phyloP scores from a whole-genome alignment of 1,140 invertebrate species.

The Luehdorfia chinensis region DNA sequence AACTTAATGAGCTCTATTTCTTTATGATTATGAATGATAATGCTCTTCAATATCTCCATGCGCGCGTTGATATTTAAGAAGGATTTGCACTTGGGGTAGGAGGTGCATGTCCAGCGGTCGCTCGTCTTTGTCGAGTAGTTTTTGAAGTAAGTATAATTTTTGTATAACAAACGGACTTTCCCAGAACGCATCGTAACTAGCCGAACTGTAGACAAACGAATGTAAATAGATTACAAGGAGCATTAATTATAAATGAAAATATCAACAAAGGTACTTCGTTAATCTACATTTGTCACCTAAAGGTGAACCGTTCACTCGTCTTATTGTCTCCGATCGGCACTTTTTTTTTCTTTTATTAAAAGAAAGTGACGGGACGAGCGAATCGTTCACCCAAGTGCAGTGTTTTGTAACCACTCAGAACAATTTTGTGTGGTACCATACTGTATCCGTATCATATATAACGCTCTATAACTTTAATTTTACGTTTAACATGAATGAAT shows the following conservation, averaged over 20 bases:
- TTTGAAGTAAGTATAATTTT: constrained; percentile 25
- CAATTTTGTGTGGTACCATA: no score
- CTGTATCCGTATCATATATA: no score
- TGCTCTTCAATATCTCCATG: neutral
- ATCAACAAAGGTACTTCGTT: neutral
- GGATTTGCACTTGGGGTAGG: constrained; percentile 26
- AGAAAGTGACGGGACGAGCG: no score
- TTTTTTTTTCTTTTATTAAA: no score
- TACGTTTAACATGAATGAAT: no score
- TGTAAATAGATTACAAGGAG: neutral
- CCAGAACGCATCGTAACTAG: constrained; percentile 2
- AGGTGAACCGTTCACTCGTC: no score
- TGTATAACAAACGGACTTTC: neutral
- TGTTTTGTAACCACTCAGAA: no score
- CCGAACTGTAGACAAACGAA: constrained; percentile 8
- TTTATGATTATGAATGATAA: constrained; percentile 2
- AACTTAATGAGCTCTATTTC: neutral
- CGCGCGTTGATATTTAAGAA: constrained; percentile 9
- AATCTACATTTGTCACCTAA: neutral
- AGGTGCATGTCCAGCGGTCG: constrained; percentile 21
- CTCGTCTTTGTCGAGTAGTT: constrained; percentile 20
- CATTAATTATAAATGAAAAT: neutral
- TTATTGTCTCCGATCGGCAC: no score
- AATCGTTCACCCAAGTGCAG: no score
- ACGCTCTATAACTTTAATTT: no score